Evolutionary conservation across 2,888 invertebrate genomes (phyloP), one percentile per base, ranked within the genome.

Genomic region (Furcula furcula): DNA sequence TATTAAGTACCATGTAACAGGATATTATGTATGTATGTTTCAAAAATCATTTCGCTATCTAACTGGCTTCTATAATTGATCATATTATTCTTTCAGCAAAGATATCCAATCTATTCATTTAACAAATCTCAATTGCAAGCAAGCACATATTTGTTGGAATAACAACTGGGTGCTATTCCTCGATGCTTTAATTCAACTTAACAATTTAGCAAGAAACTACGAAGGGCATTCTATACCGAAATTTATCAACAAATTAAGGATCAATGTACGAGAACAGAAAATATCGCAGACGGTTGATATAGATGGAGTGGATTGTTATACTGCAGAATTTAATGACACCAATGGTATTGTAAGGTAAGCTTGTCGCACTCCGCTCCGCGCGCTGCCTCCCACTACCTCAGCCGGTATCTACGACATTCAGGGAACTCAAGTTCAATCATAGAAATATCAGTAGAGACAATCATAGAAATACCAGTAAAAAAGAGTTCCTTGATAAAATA

Each of bases 141-240:
- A 46, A 23, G 68, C 58, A 1, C 49, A 38, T 1, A 33, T 72
- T 1, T 45, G 50, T 33, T 65, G 61, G 55, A 40, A 48, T 0
- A 30, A 43, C 1, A 45, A 69, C 31, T 72, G 71, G 71, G 38
- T 65, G 0, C 64, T 57, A 4, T 65, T 68, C 14, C 23, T 72
- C 5, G 72, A 72, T 22, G 58, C 63, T n/a, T 31, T 72, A 2
- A 52, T 72, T 2, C 72, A 72, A 40, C 32, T 67, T 0, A 56
- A 46, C 15, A 34, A 30, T 2, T 27, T 72, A 2, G 38, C 51
- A 2, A 48, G 42, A 18, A 40, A 60, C 1, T 34, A 55, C 13
- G 48, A 55, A 9, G 66, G 69, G 2, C 13, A 64, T 1, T 58
- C 65, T 4, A 28, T 32, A 7, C 64, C 64, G 0, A 70, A 67